These are phyloP conservation scores for Platysternon megacephalum DNA, from an alignment of 2,113 vertebrate genomes.

Conservation along the genomic window DNA sequence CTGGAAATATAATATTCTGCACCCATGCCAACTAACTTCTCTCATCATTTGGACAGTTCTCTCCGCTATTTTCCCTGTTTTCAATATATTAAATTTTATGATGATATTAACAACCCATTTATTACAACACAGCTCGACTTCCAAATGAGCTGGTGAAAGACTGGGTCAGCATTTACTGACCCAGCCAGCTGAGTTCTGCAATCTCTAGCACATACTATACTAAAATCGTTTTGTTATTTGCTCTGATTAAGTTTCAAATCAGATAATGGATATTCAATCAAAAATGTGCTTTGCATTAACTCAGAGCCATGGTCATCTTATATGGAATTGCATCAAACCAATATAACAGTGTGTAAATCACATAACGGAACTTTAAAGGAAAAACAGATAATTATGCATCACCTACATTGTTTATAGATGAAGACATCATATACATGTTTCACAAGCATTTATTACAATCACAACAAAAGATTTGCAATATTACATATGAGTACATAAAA, in stretches of 20 bases:
- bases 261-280: not conserved
- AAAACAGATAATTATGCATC: not conserved
- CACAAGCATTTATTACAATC: not conserved
- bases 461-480: not conserved
- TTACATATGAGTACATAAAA: not conserved
- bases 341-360: not conserved
- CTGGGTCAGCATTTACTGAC: not conserved
- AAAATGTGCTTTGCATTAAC: not conserved
- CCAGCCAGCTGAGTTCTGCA: conserved; percentile 13
- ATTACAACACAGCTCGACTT: conserved; percentile 16
- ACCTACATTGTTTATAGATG: not conserved
- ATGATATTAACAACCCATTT: not conserved
- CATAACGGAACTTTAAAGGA: rapidly evolving
- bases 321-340: not conserved
- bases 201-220: not conserved
- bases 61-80: not conserved
- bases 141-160: not conserved
- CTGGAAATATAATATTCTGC: not conserved
- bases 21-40: not conserved
- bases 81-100: not conserved
- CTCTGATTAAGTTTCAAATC: conserved; percentile 16
- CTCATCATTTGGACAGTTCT: not conserved
- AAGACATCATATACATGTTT: not conserved
- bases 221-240: not conserved
- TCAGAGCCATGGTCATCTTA: not conserved